phyloP scores from a whole-genome alignment of 1,140 invertebrate species.

The Drosophila arawakana region DNA sequence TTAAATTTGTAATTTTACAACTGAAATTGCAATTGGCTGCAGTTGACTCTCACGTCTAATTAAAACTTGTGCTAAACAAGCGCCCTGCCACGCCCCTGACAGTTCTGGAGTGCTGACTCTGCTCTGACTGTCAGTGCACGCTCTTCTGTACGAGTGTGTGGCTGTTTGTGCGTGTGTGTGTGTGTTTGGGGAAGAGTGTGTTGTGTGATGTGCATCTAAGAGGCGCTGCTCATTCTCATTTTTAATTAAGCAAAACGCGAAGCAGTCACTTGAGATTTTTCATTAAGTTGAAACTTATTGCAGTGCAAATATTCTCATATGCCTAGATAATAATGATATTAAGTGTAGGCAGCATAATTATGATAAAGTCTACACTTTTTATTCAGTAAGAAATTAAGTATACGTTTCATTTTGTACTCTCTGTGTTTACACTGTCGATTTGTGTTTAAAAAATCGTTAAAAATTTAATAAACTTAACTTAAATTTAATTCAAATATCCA shows the following conservation, averaged over 20 bases:
- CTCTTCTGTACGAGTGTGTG: neutral
- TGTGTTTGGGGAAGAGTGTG: conserved; percentile 11
- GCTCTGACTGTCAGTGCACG: conserved; percentile 2
- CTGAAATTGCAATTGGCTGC: conserved; percentile 73
- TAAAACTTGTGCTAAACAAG: conserved; percentile 68
- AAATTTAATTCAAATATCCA: too few relatives aligned
- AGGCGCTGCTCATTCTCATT: conserved; percentile 72
- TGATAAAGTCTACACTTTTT: neutral
- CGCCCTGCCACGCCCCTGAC: conserved; percentile 3
- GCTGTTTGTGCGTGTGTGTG: conserved; percentile 33
- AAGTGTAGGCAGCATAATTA: neutral
- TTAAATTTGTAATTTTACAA: conserved; percentile 65
- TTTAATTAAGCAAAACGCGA: conserved; percentile 80
- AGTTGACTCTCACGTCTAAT: conserved; percentile 76
- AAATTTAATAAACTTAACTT: too few relatives aligned
- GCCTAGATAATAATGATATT: conserved; percentile 15
- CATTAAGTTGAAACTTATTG: conserved; percentile 57
- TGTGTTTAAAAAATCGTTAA: too few relatives aligned
- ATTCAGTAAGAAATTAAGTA: neutral
- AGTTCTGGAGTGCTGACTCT: neutral
- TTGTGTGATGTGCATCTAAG: conserved; percentile 22
- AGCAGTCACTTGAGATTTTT: conserved; percentile 73
- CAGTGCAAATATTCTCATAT: conserved; percentile 20
- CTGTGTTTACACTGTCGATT: too few relatives aligned
- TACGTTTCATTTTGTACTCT: too few relatives aligned